Conservation (phyloP, 2,888 invertebrate genomes). For the Amblyjoppa proteus region DNA sequence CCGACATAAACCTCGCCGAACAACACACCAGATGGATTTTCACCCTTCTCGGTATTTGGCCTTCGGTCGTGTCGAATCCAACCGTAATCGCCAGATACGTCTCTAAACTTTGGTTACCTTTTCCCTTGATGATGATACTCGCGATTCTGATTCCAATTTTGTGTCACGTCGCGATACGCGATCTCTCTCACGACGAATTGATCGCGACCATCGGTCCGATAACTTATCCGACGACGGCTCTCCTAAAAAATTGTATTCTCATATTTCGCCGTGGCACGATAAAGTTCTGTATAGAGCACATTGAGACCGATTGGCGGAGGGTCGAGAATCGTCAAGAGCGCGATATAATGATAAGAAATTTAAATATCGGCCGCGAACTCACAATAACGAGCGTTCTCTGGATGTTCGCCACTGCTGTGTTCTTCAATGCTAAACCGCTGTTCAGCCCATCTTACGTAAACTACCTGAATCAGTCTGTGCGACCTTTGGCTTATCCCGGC, state of each 20-base stretch:
- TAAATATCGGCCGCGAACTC: too few relatives aligned
- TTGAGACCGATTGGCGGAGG: too few relatives aligned
- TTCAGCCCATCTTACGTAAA: constrained; percentile 59
- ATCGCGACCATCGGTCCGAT: constrained; percentile 53
- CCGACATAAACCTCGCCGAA: constrained; percentile 28
- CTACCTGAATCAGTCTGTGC: constrained; percentile 45
- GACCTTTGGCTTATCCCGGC: constrained; percentile 49
- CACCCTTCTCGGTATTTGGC: constrained; percentile 60
- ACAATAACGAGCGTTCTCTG: constrained; percentile 50
- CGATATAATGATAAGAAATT: too few relatives aligned
- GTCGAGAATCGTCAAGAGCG: too few relatives aligned
- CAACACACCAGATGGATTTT: constrained; percentile 61
- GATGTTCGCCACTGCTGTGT: constrained; percentile 58
- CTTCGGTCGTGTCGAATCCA: constrained; percentile 41
- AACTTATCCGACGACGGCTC: constrained; percentile 42
- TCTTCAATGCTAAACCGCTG: constrained; percentile 51
- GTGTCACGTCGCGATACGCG: too few relatives aligned
- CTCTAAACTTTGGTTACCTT: constrained; percentile 36
- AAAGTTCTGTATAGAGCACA: too few relatives aligned
- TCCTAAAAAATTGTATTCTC: constrained; percentile 53
- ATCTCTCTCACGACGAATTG: constrained; percentile 28
- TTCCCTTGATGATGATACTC: constrained; percentile 34
- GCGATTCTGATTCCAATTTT: too few relatives aligned
- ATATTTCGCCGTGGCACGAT: too few relatives aligned
- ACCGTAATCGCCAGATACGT: constrained; percentile 35